Evolutionary conservation across 2,888 invertebrate species (phyloP).

Genomic region (Zygaena filipendulae): DNA sequence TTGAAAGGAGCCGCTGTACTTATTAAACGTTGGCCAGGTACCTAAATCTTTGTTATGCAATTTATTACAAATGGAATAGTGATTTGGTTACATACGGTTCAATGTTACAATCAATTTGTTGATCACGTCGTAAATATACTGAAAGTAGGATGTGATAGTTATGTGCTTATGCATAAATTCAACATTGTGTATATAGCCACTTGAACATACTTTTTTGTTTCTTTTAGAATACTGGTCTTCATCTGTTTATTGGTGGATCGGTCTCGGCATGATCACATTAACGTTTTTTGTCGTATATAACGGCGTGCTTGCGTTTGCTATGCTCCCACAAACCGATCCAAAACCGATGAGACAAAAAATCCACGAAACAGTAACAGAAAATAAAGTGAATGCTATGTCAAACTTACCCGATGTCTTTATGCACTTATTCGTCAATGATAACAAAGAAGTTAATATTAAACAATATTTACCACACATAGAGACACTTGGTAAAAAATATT

Average conservation of each 20-base stretch:
- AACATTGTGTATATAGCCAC: too few relatives aligned
- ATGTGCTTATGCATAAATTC: too few relatives aligned
- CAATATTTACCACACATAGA: constrained; percentile 38
- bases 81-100: too few relatives aligned
- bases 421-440: constrained; percentile 35
- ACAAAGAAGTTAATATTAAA: constrained; percentile 28
- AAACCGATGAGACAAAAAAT: constrained; percentile 16
- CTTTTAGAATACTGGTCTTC: constrained; percentile 53
- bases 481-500: constrained; percentile 32
- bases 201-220: constrained; percentile 18
- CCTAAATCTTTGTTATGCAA: too few relatives aligned
- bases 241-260: constrained; percentile 46
- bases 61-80: background rate
- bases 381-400: constrained; percentile 8
- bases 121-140: too few relatives aligned
- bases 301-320: constrained; percentile 31
- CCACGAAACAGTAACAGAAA: constrained; percentile 13
- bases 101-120: too few relatives aligned
- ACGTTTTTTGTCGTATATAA: constrained; percentile 46
- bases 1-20: constrained; percentile 45
- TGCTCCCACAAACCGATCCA: constrained; percentile 24
- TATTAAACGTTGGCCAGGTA: constrained; percentile 51
- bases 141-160: too few relatives aligned
- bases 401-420: constrained; percentile 31
- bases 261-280: constrained; percentile 43